phyloP scores from a whole-genome alignment of 2,888 invertebrate species.

The Creontiades dilutus region DNA sequence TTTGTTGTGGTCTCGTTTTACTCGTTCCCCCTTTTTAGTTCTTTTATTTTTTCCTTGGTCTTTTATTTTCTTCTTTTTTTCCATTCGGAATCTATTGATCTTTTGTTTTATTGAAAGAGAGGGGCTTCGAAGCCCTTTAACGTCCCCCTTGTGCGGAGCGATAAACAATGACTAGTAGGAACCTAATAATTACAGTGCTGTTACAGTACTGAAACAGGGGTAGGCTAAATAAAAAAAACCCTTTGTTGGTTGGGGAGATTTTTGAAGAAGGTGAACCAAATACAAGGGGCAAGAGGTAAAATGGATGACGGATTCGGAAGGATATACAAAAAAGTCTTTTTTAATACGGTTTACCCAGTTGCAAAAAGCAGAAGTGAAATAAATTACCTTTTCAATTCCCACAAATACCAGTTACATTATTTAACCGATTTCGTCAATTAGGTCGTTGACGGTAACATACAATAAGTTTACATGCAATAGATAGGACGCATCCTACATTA shows the following conservation, averaged over 20 bases:
- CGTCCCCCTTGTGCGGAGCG: background rate
- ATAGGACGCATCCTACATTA: too few relatives aligned
- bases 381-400: too few relatives aligned
- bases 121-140: background rate
- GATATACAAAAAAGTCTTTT: background rate
- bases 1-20: conserved; percentile 61
- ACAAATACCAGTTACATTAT: too few relatives aligned
- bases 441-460: too few relatives aligned
- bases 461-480: too few relatives aligned
- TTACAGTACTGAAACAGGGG: background rate
- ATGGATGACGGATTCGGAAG: background rate
- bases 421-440: too few relatives aligned
- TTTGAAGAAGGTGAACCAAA: background rate
- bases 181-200: conserved; percentile 49
- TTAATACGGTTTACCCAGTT: too few relatives aligned
- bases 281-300: background rate
- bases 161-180: conserved; percentile 44
- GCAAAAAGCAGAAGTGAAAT: too few relatives aligned
- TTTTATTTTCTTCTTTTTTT: background rate
- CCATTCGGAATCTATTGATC: conserved; percentile 42
- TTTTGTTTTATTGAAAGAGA: conserved; percentile 27
- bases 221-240: background rate
- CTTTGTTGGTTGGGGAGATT: background rate
- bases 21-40: background rate
- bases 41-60: background rate